Evolutionary conservation across 2,113 vertebrate genomes (phyloP).

Genomic region (Lepus americanus): DNA sequence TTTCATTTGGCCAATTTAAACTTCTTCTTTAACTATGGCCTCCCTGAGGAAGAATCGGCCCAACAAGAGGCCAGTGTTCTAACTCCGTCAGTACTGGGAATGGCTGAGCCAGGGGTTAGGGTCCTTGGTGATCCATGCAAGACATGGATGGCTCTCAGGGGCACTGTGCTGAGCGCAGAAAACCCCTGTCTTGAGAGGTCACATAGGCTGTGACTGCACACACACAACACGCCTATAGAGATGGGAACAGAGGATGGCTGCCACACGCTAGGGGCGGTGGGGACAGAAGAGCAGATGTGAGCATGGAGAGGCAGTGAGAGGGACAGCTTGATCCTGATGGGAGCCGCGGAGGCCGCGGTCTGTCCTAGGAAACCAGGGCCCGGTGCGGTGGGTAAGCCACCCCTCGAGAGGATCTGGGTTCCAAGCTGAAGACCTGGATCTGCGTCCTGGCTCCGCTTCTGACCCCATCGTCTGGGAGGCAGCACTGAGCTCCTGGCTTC

Average conservation of each 20-base stretch:
- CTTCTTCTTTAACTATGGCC: not conserved
- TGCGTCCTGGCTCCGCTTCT: no score
- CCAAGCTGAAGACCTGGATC: no score
- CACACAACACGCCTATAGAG: not conserved
- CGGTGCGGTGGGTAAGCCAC: no score
- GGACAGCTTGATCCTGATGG: not conserved
- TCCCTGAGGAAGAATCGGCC: not conserved
- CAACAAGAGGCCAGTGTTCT: not conserved
- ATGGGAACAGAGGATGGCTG: not conserved
- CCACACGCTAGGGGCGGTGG: not conserved
- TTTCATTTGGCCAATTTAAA: not conserved
- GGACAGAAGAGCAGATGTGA: not conserved
- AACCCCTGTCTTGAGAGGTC: not conserved
- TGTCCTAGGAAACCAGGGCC: not conserved
- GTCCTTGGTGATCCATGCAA: not conserved
- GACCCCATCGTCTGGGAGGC: no score
- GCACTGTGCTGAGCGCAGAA: not conserved
- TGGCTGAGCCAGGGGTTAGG: not conserved
- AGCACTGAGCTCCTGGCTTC: no score
- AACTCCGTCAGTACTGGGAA: not conserved
- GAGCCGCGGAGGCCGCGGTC: fast-evolving
- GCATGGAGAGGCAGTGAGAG: fast-evolving
- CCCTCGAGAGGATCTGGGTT: no score
- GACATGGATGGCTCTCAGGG: not conserved
- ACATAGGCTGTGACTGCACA: not conserved